A percentile compares a stretch with the other conserved stretches of the same genome.
Conservation (phyloP, 2,888 invertebrate genomes). For the Meiosimyza decipiens region DNA sequence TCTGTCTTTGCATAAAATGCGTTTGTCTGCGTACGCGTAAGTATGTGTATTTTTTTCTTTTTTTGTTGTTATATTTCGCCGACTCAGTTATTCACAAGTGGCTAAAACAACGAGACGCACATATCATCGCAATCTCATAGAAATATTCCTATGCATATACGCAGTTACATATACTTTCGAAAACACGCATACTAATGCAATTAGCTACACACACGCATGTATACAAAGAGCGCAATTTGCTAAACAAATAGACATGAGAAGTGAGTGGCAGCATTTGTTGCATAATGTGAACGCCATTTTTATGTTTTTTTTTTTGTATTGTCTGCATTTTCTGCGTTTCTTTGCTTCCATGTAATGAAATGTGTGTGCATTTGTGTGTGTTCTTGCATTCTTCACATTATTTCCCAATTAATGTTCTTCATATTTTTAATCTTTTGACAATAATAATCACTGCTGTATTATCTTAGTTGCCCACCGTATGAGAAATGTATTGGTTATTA, state of each 20-base stretch:
- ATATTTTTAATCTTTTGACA: too few relatives aligned
- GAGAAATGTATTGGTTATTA: too few relatives aligned
- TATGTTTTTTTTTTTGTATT: background rate
- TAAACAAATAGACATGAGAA: background rate
- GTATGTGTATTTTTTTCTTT: background rate
- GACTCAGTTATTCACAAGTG: slow-evolving; percentile 1
- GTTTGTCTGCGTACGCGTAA: too few relatives aligned
- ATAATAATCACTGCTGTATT: too few relatives aligned
- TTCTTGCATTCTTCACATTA: too few relatives aligned
- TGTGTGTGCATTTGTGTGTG: too few relatives aligned
- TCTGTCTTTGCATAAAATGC: slow-evolving; percentile 7
- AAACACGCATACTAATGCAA: background rate
- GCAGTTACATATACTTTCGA: background rate
- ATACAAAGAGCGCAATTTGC: background rate
- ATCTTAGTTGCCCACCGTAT: too few relatives aligned
- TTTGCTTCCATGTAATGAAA: background rate
- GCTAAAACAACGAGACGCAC: background rate
- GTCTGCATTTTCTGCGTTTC: background rate
- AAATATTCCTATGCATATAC: background rate
- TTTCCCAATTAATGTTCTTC: too few relatives aligned
- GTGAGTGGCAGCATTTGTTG: slow-evolving; percentile 7
- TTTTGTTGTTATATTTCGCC: too few relatives aligned
- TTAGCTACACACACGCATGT: background rate
- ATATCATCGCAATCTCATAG: background rate
- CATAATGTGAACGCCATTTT: slow-evolving; percentile 1